These are phyloP conservation scores for Pomacea maculata DNA, from an alignment of 1,140 invertebrate genomes.

Conservation along the genomic window DNA sequence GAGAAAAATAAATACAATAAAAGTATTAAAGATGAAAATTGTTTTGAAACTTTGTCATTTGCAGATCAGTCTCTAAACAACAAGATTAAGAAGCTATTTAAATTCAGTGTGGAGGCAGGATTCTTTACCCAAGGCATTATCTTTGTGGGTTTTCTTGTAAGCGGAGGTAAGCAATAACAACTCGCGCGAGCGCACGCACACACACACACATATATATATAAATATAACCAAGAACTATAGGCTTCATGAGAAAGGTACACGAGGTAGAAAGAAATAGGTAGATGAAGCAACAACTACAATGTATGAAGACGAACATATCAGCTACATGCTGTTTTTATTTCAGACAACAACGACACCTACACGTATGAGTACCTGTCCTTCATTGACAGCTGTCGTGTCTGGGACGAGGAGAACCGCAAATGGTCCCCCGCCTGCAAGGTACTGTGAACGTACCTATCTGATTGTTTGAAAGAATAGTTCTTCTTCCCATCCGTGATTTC, in stretches of 20 bases:
- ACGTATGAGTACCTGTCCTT: conserved; percentile 7
- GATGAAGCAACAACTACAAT: neutral
- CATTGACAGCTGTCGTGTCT: conserved; percentile 33
- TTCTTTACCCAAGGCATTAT: too few relatives aligned
- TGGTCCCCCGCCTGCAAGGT: conserved; percentile 36
- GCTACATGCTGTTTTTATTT: neutral
- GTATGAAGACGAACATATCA: neutral
- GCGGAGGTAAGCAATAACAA: neutral
- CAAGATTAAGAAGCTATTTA: too few relatives aligned
- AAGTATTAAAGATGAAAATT: too few relatives aligned
- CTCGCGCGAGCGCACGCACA: too few relatives aligned
- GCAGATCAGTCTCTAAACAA: too few relatives aligned
- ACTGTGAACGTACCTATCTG: neutral
- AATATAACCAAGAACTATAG: too few relatives aligned
- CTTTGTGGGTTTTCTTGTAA: neutral
- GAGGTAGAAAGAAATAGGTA: too few relatives aligned
- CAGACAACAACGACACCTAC: neutral
- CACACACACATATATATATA: too few relatives aligned
- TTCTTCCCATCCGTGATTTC: neutral
- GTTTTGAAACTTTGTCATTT: too few relatives aligned
- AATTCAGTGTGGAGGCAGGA: too few relatives aligned
- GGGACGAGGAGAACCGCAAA: conserved; percentile 27
- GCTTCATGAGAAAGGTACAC: neutral
- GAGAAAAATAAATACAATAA: too few relatives aligned
- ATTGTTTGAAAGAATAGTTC: neutral